Base-by-base conservation (phyloP, 2,888 invertebrate species). In the Micoletzkya japonica region DNA sequence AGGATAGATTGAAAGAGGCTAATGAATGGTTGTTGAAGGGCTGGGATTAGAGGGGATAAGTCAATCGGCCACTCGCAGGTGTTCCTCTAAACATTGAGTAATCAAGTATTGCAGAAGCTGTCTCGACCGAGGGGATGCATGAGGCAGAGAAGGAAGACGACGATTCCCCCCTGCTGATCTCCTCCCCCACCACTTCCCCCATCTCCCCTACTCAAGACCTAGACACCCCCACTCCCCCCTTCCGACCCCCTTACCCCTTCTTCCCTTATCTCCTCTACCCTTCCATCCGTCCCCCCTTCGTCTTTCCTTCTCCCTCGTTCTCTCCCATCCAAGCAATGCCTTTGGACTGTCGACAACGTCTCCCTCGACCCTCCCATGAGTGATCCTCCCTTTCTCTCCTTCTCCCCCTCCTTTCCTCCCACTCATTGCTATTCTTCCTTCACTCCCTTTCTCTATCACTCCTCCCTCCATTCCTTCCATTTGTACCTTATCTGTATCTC, bases 1-100 rank as follows among this genome's bases (percentile, higher is more conserved):
- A 36, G 34, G 57, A 57, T 34, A 57, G 32, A 57, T 57, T 57
- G 57, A 57, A n/a, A 57, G 57, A 57, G 57, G 57, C 36, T 57
- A 57, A 57, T 57, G 34, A 20, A 4, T 4, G 57, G n/a, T 36
- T 34, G 36, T 57, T 57, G 36, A 34, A 57, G 57, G 36, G 34
- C 36, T 36, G 57, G 24, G 57, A 34, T 34, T 32, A 57, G 57
- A 57, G n/a, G n/a, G n/a, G n/a, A n/a, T n/a, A n/a, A n/a, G n/a
- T n/a, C n/a, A n/a, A n/a, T n/a, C n/a, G n/a, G n/a, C n/a, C n/a
- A n/a, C n/a, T n/a, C n/a, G n/a, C n/a, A n/a, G n/a, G n/a, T n/a
- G n/a, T n/a, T n/a, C n/a, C n/a, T n/a, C n/a, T n/a, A n/a, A n/a
- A n/a, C n/a, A n/a, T n/a, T n/a, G n/a, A 34, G 24, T 20, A 56